These are phyloP conservation scores for Gallinago stenura DNA, from an alignment of 2,797 vertebrate species.

Conservation along the genomic window DNA sequence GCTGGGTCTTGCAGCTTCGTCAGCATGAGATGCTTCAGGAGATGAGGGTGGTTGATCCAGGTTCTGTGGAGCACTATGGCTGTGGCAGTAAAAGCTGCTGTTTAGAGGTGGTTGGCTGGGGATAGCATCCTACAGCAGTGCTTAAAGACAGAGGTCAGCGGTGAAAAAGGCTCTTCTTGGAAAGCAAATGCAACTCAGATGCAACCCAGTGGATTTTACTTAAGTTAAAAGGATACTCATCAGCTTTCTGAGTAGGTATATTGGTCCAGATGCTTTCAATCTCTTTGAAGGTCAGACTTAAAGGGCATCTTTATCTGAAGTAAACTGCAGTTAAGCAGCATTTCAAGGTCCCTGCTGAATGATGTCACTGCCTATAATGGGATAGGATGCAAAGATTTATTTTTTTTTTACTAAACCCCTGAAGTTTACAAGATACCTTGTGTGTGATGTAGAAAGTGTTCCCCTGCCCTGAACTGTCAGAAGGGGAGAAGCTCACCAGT, in stretches of 20 bases:
- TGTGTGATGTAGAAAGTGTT: background rate
- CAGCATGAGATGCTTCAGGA: background rate
- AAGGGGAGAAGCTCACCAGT: background rate
- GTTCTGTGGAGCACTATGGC: background rate
- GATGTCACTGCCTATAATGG: background rate
- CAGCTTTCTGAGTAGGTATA: background rate
- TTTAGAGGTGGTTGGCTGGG: background rate
- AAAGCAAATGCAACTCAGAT: background rate
- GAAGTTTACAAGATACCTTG: background rate
- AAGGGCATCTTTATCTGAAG: background rate
- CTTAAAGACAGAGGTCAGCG: background rate
- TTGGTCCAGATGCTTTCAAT: background rate
- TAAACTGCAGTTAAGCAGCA: background rate
- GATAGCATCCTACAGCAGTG: background rate
- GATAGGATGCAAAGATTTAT: background rate
- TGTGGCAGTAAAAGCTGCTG: background rate
- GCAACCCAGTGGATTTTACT: background rate
- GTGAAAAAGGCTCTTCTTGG: background rate
- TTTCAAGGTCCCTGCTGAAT: background rate
- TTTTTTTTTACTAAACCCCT: background rate
- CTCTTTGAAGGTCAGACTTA: background rate
- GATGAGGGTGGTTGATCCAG: background rate
- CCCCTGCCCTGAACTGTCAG: background rate
- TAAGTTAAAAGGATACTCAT: background rate
- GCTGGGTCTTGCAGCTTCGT: accelerated